Evolutionary conservation across 2,113 vertebrate species (phyloP).

Genomic region (Mellivora capensis): DNA sequence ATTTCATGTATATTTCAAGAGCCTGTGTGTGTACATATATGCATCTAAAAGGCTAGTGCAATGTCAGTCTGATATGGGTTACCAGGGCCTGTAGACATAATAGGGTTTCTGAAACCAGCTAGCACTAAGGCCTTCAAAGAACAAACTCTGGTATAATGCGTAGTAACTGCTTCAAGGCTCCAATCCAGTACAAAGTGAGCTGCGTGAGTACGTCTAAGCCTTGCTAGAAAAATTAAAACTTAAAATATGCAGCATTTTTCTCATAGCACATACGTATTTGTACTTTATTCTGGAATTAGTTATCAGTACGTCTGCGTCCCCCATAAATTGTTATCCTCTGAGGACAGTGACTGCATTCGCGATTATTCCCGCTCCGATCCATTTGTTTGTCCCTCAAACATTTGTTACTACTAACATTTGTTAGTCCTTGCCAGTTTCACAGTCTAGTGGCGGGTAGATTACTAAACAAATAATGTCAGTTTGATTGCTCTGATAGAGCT

Average conservation of each 20-base stretch:
- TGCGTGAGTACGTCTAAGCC: not conserved
- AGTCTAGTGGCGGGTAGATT: not conserved
- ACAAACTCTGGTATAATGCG: not conserved
- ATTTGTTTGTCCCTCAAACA: conserved; percentile 4
- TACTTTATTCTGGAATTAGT: not conserved
- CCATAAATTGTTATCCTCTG: not conserved
- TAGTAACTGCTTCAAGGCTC: not conserved
- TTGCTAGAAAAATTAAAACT: not conserved
- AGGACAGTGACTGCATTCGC: not conserved
- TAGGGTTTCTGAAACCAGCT: not conserved
- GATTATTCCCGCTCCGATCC: not conserved
- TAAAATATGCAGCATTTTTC: not conserved
- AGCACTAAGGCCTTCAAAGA: not conserved
- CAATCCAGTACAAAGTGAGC: not conserved
- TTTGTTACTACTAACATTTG: conserved; percentile 21
- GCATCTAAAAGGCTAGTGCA: conserved; percentile 7
- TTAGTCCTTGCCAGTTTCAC: not conserved
- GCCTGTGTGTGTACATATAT: not conserved
- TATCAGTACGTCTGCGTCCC: not conserved
- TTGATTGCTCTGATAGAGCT: not conserved
- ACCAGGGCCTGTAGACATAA: not conserved
- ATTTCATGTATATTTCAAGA: conserved; percentile 42
- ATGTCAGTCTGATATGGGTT: not conserved
- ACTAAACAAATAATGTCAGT: not conserved
- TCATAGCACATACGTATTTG: not conserved